Percentiles rank a stretch among this genome's conserved stretches.
These are phyloP conservation scores for Caenorhabditis inopinata DNA, from an alignment of 1,140 invertebrate genomes.

Conservation along the genomic window DNA sequence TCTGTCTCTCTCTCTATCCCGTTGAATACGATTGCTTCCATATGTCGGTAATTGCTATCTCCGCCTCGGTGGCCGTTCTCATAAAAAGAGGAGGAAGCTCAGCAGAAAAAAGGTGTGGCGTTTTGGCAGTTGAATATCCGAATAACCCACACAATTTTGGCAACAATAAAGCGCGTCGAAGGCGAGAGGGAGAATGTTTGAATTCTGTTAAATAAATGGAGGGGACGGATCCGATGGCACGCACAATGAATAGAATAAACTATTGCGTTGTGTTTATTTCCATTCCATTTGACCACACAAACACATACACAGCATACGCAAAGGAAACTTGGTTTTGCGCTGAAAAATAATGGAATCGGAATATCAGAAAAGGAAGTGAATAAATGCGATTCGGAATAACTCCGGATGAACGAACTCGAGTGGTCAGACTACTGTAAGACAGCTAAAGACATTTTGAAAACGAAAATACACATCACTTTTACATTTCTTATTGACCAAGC, in stretches of 20 bases:
- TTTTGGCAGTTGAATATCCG: too few relatives aligned
- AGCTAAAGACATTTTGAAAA: too few relatives aligned
- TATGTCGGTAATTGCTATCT: slow-evolving; percentile 31
- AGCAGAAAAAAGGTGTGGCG: not conserved
- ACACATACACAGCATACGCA: not conserved
- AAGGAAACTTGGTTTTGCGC: not conserved
- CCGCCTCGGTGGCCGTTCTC: not conserved
- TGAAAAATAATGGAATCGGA: not conserved
- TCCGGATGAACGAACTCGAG: too few relatives aligned
- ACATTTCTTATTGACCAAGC: too few relatives aligned
- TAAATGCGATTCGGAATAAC: too few relatives aligned
- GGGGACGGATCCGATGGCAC: not conserved
- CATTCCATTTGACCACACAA: not conserved
- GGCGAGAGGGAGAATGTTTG: not conserved
- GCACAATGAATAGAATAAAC: not conserved
- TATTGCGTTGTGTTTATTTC: not conserved
- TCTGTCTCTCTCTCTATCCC: too few relatives aligned
- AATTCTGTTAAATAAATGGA: not conserved
- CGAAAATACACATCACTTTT: too few relatives aligned
- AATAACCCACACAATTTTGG: too few relatives aligned
- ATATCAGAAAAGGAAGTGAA: too few relatives aligned
- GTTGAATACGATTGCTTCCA: slow-evolving; percentile 25
- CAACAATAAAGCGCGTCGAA: not conserved
- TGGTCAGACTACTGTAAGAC: too few relatives aligned
- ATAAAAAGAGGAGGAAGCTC: not conserved